Evolutionary conservation across 1,140 invertebrate genomes (phyloP), one percentile per base, ranked within the genome.

Genomic region (Microplitis mediator): DNA sequence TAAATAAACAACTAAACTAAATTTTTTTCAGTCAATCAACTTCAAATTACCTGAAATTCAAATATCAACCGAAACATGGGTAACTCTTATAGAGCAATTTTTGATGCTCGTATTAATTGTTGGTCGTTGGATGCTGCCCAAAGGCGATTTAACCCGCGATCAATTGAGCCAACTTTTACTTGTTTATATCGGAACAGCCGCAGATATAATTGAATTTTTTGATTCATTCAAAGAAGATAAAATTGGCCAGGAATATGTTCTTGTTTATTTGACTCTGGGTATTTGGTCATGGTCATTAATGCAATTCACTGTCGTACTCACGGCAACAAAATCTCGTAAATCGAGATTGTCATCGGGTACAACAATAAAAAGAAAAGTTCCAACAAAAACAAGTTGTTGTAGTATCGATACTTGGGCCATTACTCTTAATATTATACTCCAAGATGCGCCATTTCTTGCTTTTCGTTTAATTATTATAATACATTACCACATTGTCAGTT

Each of bases 191-290:
- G 93, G 92, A 54, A 97, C 95, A 3, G 96, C 96, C 0, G 96
- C 95, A 0, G 97, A 98, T 82, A 98, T 98, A 70, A 96, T 98
- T 35, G 96, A 98, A 84, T 97, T 98, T 84, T 97, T 97, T 84
- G 96, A 98, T 82, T 96, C 96, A 0, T 97, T 98, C 86, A 95
- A 95, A 85, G 94, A 95, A 77, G 93, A 94, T 62, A 92, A 91
- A 74, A 93, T 95, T 36, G 92, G 92, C 0, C 85, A 89, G 0
- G 92, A 95, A 76, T 91, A 91, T 3, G 88, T 94, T 4, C 86
- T 95, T 3, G 93, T 95, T 0, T 89, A 93, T 36, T 85, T 95
- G 0, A 95, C 94, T 0, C 85, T 95, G 72, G 92, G 91, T 0
- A 95, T 95, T 70, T 95, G 94, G 94, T 94, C 95, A 1, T 95